Percentiles rank a stretch among this genome's conserved stretches.
phyloP scores from a whole-genome alignment of 2,797 vertebrate genomes.

The Bufotes viridis region DNA sequence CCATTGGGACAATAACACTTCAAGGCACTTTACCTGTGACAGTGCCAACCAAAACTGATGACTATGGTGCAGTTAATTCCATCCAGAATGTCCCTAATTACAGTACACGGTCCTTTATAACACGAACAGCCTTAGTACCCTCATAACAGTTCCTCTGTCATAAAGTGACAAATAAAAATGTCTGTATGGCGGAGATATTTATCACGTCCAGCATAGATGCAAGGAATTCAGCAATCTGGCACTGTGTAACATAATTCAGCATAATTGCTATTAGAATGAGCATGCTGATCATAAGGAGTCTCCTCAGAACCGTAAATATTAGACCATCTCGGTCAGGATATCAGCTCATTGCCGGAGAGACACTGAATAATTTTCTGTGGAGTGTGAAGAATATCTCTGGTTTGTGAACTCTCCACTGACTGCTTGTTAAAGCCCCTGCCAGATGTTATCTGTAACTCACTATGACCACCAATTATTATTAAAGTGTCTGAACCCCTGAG shows the following conservation, averaged over 20 bases:
- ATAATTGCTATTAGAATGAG: no score
- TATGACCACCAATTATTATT: conserved; percentile 18
- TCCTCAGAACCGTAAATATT: no score
- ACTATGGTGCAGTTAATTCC: background rate
- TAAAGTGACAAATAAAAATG: background rate
- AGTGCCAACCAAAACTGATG: background rate
- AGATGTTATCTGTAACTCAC: background rate
- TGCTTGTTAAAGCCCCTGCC: background rate
- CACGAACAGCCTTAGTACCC: background rate
- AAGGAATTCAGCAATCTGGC: no score
- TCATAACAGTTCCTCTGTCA: background rate
- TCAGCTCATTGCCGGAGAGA: no score
- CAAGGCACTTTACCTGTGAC: background rate
- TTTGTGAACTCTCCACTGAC: background rate
- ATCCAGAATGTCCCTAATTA: no score
- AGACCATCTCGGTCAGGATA: no score
- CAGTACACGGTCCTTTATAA: no score
- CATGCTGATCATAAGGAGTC: no score
- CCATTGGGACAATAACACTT: background rate
- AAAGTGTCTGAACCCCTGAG: background rate
- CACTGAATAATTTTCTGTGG: background rate
- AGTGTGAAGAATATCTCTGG: background rate
- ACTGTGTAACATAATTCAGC: no score
- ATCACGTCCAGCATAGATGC: no score
- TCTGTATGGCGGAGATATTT: no score